Percentiles rank a stretch among this genome's conserved stretches.
phyloP scores from a whole-genome alignment of 2,113 vertebrate species.

The Vulpes lagopus region DNA sequence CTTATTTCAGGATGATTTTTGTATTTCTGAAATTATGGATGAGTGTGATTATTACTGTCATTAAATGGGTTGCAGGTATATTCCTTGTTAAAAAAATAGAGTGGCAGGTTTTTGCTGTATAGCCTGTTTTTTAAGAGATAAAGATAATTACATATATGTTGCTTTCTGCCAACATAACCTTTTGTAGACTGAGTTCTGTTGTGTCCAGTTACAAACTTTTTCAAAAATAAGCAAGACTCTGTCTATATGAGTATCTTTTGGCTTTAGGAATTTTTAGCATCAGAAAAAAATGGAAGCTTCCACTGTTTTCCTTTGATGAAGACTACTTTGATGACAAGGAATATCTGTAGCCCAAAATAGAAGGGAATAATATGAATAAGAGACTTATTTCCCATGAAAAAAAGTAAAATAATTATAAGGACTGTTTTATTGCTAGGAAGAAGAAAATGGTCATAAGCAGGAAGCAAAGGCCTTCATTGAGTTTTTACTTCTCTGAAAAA shows the following conservation, averaged over 20 bases:
- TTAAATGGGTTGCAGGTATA: neutral
- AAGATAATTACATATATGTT: neutral
- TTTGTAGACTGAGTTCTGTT: neutral
- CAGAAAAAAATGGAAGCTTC: neutral
- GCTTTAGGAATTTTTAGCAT: neutral
- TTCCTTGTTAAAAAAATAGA: neutral
- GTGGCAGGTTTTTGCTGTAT: neutral
- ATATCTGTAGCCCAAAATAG: neutral
- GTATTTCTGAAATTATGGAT: neutral
- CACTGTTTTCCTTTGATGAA: neutral
- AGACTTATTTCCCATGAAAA: slow-evolving; percentile 13
- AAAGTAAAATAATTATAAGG: slow-evolving; percentile 2
- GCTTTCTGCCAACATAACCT: neutral
- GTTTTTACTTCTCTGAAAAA: neutral
- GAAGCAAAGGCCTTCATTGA: neutral
- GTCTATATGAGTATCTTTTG: neutral
- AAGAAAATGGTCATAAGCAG: neutral
- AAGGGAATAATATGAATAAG: neutral
- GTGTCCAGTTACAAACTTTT: neutral
- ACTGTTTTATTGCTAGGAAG: neutral
- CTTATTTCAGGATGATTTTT: slow-evolving; percentile 36
- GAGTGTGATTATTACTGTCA: neutral
- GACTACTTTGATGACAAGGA: neutral
- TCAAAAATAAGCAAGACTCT: neutral
- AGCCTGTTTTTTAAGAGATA: neutral